Conservation (phyloP, 2,888 invertebrate genomes). For the Incurvaria masculella region DNA sequence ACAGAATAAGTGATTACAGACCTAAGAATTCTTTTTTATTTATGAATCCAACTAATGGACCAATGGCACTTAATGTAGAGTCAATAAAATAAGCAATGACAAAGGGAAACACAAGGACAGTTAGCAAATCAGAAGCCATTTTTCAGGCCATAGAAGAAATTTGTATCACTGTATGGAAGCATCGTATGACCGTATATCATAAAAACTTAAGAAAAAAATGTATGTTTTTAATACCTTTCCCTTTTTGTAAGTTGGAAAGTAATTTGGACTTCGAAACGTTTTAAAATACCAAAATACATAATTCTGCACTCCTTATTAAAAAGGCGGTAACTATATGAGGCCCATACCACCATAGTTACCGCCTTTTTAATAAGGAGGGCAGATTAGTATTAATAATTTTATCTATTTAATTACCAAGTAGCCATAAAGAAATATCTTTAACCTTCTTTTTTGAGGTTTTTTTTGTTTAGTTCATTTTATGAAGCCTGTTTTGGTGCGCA, state of each 20-base stretch:
- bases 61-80: slow-evolving; percentile 36
- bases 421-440: neutral
- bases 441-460: neutral
- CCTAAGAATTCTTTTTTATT: slow-evolving; percentile 32
- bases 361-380: no score
- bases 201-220: slow-evolving; percentile 38
- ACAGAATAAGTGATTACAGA: slow-evolving; percentile 29
- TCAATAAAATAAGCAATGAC: slow-evolving; percentile 20
- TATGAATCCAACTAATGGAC: slow-evolving; percentile 46
- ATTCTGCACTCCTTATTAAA: no score
- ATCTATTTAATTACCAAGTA: no score
- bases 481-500: neutral
- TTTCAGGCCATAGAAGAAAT: slow-evolving; percentile 5
- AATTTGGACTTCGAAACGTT: no score
- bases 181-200: slow-evolving; percentile 53
- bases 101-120: slow-evolving; percentile 15
- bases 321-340: no score
- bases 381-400: no score
- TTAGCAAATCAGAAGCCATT: slow-evolving; percentile 3
- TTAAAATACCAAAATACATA: no score
- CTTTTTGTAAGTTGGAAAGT: neutral
- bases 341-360: no score
- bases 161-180: slow-evolving; percentile 12
- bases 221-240: slow-evolving; percentile 28
- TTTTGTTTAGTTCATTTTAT: neutral